Evolutionary conservation across 2,113 vertebrate genomes (phyloP), one percentile per base, ranked within the genome.

Genomic region (Arothron firmamentum): DNA sequence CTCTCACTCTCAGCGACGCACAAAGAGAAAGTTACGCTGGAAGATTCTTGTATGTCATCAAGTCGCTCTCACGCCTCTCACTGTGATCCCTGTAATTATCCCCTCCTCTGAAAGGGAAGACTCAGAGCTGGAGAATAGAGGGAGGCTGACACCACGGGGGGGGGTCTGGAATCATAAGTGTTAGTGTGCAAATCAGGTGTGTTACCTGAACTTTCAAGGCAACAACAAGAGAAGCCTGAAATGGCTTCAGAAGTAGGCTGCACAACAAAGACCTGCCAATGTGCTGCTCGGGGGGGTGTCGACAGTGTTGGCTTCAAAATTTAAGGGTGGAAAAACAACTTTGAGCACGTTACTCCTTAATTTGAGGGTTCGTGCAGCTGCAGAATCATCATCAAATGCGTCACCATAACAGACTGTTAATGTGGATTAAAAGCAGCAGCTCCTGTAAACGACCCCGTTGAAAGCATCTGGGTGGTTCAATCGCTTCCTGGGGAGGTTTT

Each of bases 21-120:
- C 18, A 59, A 14, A 66, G 23, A 56, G 78, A 83, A 78, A 75
- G 80, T 71, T 42, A 31, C 54, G 62, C n/a, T 31, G 70, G n/a
- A 67, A 52, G 48, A 46, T 62, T 72, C 59, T 58, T 66, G 65
- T 61, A 23, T 75, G 73, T 85, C 81, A 74, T 75, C 65, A 58
- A 17, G 45, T 73, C 69, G 79, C 69, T 74, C 62, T 81, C 74
- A 80, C 68, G 62, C 78, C 79, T 78, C 72, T 79, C 60, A 68
- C 58, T 65, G 57, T 53, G 64, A 80, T 67, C 75, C 76, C 77
- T 85, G 76, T 81, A 71, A 89, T 87, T 84, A 84, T 71, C 75
- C 62, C 28, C 51, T 67, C 28, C 0, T 21, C 58, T 77, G 56
- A 75, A 83, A 77, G 62, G 54, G 56, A 74, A 65, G 47, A 63